Percentiles rank a stretch among this genome's conserved stretches.
These are phyloP conservation scores for Cyclargus thomasi DNA, from an alignment of 1,140 invertebrate species.

Conservation along the genomic window DNA sequence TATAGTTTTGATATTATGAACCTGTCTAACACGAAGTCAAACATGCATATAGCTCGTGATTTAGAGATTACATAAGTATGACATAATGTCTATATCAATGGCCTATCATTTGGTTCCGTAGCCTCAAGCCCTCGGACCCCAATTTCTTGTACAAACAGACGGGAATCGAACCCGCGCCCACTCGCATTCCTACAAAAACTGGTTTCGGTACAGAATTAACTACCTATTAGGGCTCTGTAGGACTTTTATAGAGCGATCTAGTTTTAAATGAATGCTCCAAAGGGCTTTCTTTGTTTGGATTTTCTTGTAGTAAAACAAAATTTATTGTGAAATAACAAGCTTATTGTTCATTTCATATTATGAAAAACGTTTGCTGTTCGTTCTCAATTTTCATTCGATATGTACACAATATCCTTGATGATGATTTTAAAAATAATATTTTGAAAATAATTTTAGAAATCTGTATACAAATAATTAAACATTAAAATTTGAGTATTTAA, in stretches of 20 bases:
- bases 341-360: too few species aligned
- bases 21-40: neutral
- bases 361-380: too few species aligned
- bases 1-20: neutral
- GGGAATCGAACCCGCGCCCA: slow-evolving; percentile 44
- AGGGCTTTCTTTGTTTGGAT: neutral
- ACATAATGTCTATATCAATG: slow-evolving; percentile 4
- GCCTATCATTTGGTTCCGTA: neutral
- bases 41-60: neutral
- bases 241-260: slow-evolving; percentile 31
- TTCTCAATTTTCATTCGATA: too few species aligned
- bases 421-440: too few species aligned
- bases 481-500: too few species aligned
- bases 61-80: neutral
- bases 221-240: slow-evolving; percentile 33
- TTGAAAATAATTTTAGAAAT: too few species aligned
- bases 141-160: slow-evolving; percentile 42
- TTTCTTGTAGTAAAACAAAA: too few species aligned
- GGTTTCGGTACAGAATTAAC: slow-evolving; percentile 36
- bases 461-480: too few species aligned
- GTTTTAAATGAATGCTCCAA: slow-evolving; percentile 11
- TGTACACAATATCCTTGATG: too few species aligned
- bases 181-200: slow-evolving; percentile 49
- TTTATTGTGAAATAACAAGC: too few species aligned
- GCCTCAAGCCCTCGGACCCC: slow-evolving; percentile 19